Base-by-base conservation (phyloP, 2,797 vertebrate species). In the Betta splendens region DNA sequence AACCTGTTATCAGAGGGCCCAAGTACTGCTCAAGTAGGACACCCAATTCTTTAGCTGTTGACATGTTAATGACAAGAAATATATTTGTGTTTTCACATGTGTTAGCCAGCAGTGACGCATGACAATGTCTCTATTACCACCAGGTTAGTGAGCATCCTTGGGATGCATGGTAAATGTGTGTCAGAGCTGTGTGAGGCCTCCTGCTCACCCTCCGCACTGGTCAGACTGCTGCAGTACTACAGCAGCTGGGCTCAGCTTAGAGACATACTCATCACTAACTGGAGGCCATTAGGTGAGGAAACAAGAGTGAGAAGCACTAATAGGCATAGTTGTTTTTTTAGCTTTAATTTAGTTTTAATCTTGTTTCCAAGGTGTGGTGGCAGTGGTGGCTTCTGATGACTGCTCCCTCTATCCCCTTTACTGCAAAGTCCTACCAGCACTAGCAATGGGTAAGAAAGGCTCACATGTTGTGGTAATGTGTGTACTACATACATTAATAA, bases 391-490 rank as follows among this genome's bases (percentile, higher is more conserved):
- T 47, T 91, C 95, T 6, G 88, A 91, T 54, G 90, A 91, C 6
- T 95, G 91, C 66, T 88, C 92, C 8, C 75, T 95, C 15, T 86
- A 93, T 40, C 89, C 89, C 22, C 88, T 96, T 10, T 89, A 93
- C 73, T 87, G 92, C 64, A 94, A 94, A 75, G 87, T 94, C 49
- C 79, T 94, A 9, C 94, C 94, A 5, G 94, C 94, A 1, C 75
- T 96, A 48, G 94, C 94, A 21, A 86, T 95, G 91, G 95, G 95
- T 95, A 85, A 90, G 70, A 74, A 15, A 69, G 28, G 58, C 48
- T 47, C 33, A 28, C 1, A 64, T 28, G 37, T 45, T 13, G 4
- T n/a, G 10, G 7, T 20, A 28, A n/a, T 16, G 13, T 21, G 18
- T n/a, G n/a, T n/a, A n/a, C n/a, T n/a, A 28, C 1, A 29, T 7